These are phyloP conservation scores for Progne subis DNA, from an alignment of 2,113 vertebrate genomes.

Conservation along the genomic window DNA sequence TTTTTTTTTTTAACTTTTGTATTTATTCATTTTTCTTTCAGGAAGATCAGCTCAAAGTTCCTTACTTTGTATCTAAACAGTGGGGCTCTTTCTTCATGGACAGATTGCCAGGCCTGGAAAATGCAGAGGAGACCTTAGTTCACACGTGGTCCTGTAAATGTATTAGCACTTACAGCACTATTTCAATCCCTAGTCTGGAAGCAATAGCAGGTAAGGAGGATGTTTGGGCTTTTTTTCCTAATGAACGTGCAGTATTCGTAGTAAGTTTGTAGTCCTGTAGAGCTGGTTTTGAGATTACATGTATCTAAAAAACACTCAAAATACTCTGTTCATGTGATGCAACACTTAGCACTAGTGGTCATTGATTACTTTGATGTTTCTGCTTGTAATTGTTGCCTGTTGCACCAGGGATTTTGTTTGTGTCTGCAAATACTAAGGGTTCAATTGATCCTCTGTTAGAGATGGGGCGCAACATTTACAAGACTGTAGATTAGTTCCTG, in stretches of 20 bases:
- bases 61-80: slow-evolving; percentile 82
- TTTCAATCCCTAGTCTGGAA: slow-evolving; percentile 92
- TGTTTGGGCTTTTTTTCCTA: not conserved
- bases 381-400: not conserved
- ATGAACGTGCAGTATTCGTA: not conserved
- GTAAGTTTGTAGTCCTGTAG: not conserved
- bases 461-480: not conserved
- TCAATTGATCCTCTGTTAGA: not conserved
- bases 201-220: slow-evolving; percentile 87
- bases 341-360: not conserved
- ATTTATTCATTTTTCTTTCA: slow-evolving; percentile 63
- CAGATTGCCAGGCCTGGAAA: slow-evolving; percentile 67
- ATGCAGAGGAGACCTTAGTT: slow-evolving; percentile 76
- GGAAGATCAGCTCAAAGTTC: slow-evolving; percentile 80
- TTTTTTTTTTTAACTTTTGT: not conserved
- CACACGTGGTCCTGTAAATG: slow-evolving; percentile 89
- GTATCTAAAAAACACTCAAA: not conserved
- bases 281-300: not conserved
- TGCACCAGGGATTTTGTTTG: not conserved
- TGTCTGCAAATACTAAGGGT: not conserved
- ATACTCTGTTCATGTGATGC: not conserved
- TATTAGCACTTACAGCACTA: slow-evolving; percentile 90
- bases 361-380: not conserved
- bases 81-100: slow-evolving; percentile 96
- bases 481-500: not conserved